Base-by-base conservation (phyloP, 2,888 invertebrate species). In the Seira sanloemensis region DNA sequence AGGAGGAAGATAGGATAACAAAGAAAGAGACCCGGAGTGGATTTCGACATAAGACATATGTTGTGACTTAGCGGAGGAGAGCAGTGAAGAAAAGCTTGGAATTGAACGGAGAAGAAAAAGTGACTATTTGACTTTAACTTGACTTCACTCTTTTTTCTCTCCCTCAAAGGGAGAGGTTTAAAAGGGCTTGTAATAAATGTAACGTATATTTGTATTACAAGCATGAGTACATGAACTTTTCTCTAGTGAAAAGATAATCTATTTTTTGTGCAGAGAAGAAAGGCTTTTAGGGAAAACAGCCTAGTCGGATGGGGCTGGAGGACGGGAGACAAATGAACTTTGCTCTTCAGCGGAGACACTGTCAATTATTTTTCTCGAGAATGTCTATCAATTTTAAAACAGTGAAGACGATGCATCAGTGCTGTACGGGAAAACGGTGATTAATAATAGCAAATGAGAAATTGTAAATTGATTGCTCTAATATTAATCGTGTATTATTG, bases 31-130 rank as follows among this genome's bases (percentile, higher is more conserved):
- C 37, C 12, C 75, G 75, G 81, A 75, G 81, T 81, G 81, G 81
- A 81, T 81, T 81, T 81, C 81, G 81, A 81, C 81, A 81, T 68
- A 75, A 81, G 75, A 75, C 81, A 81, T 81, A 81, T 81, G 81
- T 81, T 81, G 74, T 81, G 81, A 81, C 75, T 68, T 37, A 37
- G 37, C 4, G 75, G 67, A 71, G 65, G 69, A 68, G 68, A 77
- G 68, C 54, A 54, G 67, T 23, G 62, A 37, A 37, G 37, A 27
- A 71, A 65, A 26, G 58, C 23, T 16, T 12, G 16, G 27, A 21
- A 37, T 37, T 37, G 37, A 37, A 12, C 37, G 12, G 37, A 37
- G 12, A 71, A 50, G 69, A 68, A 78, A 73, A 74, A 74, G 37
- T 37, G 81, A 81, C 75, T 81, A 81, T 66, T 81, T 81, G 81